Evolutionary conservation across 1,140 invertebrate genomes (phyloP).

Genomic region (Temnothorax nylanderi): DNA sequence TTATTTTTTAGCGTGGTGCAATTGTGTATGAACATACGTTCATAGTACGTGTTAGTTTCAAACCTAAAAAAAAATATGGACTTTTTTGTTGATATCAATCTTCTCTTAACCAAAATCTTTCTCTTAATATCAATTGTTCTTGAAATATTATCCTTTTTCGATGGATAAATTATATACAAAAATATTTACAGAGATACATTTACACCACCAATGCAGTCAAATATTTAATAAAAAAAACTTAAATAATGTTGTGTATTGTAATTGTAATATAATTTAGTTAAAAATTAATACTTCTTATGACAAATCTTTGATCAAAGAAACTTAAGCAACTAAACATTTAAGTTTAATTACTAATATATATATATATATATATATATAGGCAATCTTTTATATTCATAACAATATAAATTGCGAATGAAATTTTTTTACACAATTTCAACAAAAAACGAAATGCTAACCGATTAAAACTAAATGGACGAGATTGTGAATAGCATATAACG

Average conservation of each 20-base stretch:
- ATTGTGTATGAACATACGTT: constrained; percentile 60
- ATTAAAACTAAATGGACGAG: constrained; percentile 20
- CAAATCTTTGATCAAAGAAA: constrained; percentile 81
- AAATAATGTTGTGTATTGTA: constrained; percentile 47
- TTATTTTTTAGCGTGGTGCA: constrained; percentile 54
- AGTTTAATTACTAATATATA: constrained; percentile 63
- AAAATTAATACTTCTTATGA: constrained; percentile 74
- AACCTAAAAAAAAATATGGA: constrained; percentile 41
- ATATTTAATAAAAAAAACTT: constrained; percentile 68
- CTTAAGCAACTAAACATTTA: constrained; percentile 67
- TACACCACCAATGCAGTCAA: constrained; percentile 72
- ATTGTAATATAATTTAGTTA: constrained; percentile 77
- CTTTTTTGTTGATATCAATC: constrained; percentile 52
- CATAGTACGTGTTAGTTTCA: constrained; percentile 51
- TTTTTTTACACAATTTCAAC: constrained; percentile 30
- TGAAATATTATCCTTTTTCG: constrained; percentile 68
- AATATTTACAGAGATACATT: constrained; percentile 78
- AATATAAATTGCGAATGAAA: constrained; percentile 32
- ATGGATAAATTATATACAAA: constrained; percentile 78
- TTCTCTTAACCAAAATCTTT: constrained; percentile 64
- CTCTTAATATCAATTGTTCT: constrained; percentile 58
- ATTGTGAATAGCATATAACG: constrained; percentile 20
- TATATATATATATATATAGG: constrained; percentile 57
- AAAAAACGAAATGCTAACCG: constrained; percentile 15
- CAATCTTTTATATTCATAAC: constrained; percentile 49